These are phyloP conservation scores for Epirrhoe tristata DNA, from an alignment of 2,888 invertebrate species.

Conservation along the genomic window DNA sequence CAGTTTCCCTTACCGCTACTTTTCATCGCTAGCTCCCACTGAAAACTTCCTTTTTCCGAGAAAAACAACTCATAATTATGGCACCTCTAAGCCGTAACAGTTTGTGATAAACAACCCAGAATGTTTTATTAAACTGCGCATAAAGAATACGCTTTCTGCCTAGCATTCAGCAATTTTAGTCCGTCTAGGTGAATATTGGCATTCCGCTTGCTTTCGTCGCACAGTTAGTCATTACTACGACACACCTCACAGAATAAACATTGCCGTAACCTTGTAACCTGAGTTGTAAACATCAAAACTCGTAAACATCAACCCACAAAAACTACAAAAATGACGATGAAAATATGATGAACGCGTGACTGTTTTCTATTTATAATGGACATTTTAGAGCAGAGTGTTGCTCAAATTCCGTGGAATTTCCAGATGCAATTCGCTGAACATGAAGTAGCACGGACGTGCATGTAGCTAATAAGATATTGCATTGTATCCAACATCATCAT, in stretches of 20 bases:
- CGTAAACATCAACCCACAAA: slow-evolving; percentile 5
- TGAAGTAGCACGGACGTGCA: neutral
- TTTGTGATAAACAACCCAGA: no score
- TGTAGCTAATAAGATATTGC: neutral
- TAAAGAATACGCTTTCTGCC: no score
- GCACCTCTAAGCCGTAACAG: no score
- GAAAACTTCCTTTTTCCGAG: no score
- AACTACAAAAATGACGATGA: neutral
- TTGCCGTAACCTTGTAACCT: slow-evolving; percentile 16
- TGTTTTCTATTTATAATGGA: neutral
- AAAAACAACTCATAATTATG: no score
- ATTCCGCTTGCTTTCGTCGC: slow-evolving; percentile 8
- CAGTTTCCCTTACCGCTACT: no score
- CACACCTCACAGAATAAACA: slow-evolving; percentile 13
- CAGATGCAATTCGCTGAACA: neutral
- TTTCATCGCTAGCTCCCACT: no score
- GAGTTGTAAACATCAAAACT: slow-evolving; percentile 4
- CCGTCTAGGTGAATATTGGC: neutral
- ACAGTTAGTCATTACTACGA: neutral
- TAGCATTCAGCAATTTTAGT: no score
- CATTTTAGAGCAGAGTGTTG: neutral
- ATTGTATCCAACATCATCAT: neutral
- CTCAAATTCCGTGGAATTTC: neutral
- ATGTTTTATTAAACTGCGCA: no score
- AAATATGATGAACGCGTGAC: neutral